Percentiles rank a stretch among this genome's conserved stretches.
Conservation (phyloP, 2,113 vertebrate species). For the Charadrius vociferus region DNA sequence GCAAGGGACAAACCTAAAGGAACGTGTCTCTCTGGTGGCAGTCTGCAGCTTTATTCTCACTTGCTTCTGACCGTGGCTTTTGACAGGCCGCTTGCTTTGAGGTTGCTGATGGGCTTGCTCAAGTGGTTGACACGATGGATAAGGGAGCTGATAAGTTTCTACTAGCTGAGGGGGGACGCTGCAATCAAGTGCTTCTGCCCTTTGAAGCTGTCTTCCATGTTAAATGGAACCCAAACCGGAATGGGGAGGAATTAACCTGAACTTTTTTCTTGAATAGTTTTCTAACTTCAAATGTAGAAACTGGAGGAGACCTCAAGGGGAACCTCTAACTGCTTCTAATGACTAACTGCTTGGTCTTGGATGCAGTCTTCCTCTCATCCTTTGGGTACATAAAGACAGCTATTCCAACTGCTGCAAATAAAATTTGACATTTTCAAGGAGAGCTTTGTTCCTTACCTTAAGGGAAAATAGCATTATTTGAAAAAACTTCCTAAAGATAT, state of each 20-base stretch:
- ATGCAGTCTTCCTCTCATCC: neutral
- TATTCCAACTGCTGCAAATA: neutral
- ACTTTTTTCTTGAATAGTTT: neutral
- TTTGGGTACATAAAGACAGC: neutral
- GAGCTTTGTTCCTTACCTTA: neutral
- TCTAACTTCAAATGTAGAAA: neutral
- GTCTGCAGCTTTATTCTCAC: neutral
- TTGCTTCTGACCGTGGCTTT: neutral
- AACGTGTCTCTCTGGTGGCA: neutral
- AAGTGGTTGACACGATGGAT: neutral
- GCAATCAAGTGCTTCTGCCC: neutral
- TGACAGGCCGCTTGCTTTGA: neutral
- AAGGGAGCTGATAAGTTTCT: neutral
- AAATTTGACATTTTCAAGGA: neutral
- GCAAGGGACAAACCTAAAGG: neutral
- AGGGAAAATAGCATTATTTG: neutral
- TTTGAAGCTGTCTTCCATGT: neutral
- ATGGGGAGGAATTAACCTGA: neutral
- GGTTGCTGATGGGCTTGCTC: neutral
- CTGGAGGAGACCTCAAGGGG: neutral
- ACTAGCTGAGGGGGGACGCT: neutral
- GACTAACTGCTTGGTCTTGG: neutral
- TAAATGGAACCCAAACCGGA: neutral
- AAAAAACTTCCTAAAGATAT: neutral
- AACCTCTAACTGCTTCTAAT: neutral